A percentile compares a stretch with the other conserved stretches of the same genome.
Conservation (phyloP, 2,797 vertebrate genomes). For the Sitta carolinensis region DNA sequence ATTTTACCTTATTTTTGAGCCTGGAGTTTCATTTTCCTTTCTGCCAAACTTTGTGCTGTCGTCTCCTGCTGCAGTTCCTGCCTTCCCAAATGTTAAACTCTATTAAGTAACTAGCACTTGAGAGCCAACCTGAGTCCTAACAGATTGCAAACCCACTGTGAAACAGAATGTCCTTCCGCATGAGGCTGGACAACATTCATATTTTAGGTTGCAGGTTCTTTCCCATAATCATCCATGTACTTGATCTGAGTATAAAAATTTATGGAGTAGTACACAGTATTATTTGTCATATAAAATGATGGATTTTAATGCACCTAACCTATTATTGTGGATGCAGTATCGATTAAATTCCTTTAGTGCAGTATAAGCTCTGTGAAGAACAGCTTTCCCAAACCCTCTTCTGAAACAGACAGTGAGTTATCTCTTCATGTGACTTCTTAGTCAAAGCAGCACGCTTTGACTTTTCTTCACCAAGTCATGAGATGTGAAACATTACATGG, state of each 20-base stretch:
- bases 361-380: background rate
- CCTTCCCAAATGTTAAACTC: constrained; percentile 42
- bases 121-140: constrained; percentile 42
- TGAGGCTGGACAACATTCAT: constrained; percentile 23
- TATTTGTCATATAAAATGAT: background rate
- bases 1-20: background rate
- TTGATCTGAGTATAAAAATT: background rate
- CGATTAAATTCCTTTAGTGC: background rate
- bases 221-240: background rate
- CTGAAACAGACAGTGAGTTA: background rate
- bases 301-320: background rate
- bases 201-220: constrained; percentile 1
- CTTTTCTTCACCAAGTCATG: background rate
- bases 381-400: background rate
- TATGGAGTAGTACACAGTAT: background rate
- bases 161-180: constrained; percentile 52
- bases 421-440: background rate
- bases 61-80: constrained; percentile 1
- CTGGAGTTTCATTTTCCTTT: background rate
- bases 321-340: background rate
- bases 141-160: constrained; percentile 64
- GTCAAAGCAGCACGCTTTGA: constrained; percentile 1
- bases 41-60: background rate
- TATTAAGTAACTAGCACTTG: constrained; percentile 1
- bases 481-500: background rate